phyloP scores from a whole-genome alignment of 1,140 invertebrate genomes.

The Drosophila virilis region DNA sequence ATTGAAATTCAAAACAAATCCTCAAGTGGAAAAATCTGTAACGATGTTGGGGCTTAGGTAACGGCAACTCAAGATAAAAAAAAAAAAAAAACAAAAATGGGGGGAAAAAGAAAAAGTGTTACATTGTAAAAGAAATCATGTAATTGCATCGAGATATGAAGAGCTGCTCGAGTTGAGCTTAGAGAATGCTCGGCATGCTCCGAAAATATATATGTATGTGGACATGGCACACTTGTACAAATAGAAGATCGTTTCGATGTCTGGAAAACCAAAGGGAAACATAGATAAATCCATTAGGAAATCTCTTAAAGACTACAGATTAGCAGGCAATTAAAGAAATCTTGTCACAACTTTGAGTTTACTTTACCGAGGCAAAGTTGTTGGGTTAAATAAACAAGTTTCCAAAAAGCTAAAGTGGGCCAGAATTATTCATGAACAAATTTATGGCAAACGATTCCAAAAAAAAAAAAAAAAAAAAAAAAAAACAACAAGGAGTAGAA shows the following conservation, averaged over 20 bases:
- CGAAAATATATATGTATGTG: too few relatives aligned
- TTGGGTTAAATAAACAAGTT: conserved; percentile 11
- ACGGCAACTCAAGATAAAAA: conserved; percentile 8
- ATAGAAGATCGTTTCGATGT: background rate
- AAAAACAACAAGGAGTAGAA: background rate
- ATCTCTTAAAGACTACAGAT: conserved; percentile 3
- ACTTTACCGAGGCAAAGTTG: background rate
- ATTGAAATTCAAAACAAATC: conserved; percentile 55
- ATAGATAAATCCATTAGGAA: conserved; percentile 4
- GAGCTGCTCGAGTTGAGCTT: too few relatives aligned
- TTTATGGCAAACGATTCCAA: conserved; percentile 2
- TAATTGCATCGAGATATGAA: conserved; percentile 12
- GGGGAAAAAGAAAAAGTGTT: conserved; percentile 13
- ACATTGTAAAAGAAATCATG: conserved; percentile 19
- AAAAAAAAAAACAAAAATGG: too few relatives aligned
- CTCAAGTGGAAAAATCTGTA: conserved; percentile 45
- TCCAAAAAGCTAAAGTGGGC: conserved; percentile 1
- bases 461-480: too few relatives aligned
- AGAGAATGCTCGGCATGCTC: too few relatives aligned
- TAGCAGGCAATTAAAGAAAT: conserved; percentile 13
- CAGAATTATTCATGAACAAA: conserved; percentile 8
- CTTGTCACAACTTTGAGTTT: background rate
- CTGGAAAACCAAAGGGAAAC: background rate
- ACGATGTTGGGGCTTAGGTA: conserved; percentile 26
- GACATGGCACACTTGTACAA: background rate